Evolutionary conservation across 2,888 invertebrate species (phyloP).

Genomic region (Sipunculus nudus): DNA sequence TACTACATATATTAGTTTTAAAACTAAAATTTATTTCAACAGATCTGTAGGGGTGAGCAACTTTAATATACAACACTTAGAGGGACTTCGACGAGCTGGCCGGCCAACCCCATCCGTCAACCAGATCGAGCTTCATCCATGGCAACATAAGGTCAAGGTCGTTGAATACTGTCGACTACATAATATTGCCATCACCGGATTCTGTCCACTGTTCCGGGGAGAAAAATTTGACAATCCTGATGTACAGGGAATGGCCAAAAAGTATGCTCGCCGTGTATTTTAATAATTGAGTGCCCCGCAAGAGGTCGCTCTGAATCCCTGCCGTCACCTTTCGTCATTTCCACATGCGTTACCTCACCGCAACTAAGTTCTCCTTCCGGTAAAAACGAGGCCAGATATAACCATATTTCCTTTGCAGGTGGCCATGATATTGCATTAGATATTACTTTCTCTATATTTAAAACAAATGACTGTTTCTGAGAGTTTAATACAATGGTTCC

Average conservation of each 20-base stretch:
- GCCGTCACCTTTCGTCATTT: no score
- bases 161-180: slow-evolving; percentile 47
- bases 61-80: slow-evolving; percentile 49
- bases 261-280: no score
- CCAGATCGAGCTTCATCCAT: slow-evolving; percentile 53
- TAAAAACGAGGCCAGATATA: no score
- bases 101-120: slow-evolving; percentile 50
- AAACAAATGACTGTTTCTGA: no score
- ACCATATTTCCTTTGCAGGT: no score
- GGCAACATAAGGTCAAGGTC: slow-evolving; percentile 42
- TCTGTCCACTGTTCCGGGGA: slow-evolving; percentile 47
- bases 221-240: slow-evolving; percentile 38
- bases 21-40: neutral
- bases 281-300: no score
- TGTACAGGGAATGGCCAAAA: slow-evolving; percentile 40
- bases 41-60: slow-evolving; percentile 55
- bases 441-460: no score
- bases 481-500: no score
- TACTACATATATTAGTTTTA: neutral
- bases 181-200: slow-evolving; percentile 49
- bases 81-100: slow-evolving; percentile 46
- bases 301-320: no score
- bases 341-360: no score
- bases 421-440: no score
- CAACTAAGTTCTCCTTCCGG: no score